These are phyloP conservation scores for Charadrius vociferus DNA, from an alignment of 2,113 vertebrate genomes.

Conservation along the genomic window DNA sequence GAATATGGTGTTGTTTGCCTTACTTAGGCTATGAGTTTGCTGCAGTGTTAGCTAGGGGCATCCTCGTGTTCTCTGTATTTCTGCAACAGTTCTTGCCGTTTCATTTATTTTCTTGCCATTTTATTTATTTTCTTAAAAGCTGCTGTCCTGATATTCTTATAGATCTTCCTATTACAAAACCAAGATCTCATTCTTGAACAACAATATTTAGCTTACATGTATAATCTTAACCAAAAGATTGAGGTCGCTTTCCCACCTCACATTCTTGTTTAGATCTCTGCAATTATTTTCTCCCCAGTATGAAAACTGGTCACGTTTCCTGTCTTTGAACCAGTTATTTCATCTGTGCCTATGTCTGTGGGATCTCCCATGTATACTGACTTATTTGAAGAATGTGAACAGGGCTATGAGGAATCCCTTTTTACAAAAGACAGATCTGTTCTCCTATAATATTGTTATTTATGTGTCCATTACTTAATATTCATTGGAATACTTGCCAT, in stretches of 20 bases:
- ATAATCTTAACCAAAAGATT: background rate
- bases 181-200: background rate
- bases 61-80: background rate
- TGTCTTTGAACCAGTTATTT: background rate
- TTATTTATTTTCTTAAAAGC: background rate
- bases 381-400: background rate
- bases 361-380: background rate
- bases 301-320: background rate
- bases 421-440: background rate
- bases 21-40: background rate
- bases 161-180: background rate
- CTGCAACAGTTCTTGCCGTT: background rate
- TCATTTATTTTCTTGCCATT: background rate
- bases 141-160: background rate
- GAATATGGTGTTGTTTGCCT: background rate
- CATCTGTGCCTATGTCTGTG: too few relatives aligned
- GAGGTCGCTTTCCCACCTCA: rapidly evolving
- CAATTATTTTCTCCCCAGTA: rapidly evolving
- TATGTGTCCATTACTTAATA: background rate
- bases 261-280: background rate
- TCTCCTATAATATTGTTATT: background rate
- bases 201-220: rapidly evolving
- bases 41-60: background rate
- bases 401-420: rapidly evolving
- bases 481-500: background rate